phyloP scores from a whole-genome alignment of 2,797 vertebrate genomes.

The Margarornis squamiger region DNA sequence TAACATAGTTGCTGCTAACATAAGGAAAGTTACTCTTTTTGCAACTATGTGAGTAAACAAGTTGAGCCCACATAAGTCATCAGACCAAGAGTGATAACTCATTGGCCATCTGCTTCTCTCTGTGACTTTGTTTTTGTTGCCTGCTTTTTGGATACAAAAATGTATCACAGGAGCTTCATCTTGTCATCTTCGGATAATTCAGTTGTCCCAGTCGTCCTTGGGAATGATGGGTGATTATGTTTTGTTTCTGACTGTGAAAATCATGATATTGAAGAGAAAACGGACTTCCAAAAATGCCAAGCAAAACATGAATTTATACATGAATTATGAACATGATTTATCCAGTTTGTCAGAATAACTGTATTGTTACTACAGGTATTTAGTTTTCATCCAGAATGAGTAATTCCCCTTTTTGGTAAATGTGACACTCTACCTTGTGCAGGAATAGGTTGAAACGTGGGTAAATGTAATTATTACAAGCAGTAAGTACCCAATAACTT shows the following conservation, averaged over 20 bases:
- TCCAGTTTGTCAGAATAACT: background rate
- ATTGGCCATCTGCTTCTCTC: slow-evolving; percentile 68
- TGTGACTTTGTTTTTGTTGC: slow-evolving; percentile 46
- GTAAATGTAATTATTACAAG: background rate
- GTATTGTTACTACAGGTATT: background rate
- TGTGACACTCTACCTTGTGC: background rate
- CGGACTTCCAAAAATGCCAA: background rate
- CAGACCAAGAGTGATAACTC: slow-evolving; percentile 52
- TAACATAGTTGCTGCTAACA: slow-evolving; percentile 8
- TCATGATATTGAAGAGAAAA: background rate
- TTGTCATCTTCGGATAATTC: background rate
- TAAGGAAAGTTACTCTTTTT: slow-evolving; percentile 14
- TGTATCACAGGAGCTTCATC: slow-evolving; percentile 18
- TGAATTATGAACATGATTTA: background rate
- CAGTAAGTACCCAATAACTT: background rate
- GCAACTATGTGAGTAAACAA: slow-evolving; percentile 52
- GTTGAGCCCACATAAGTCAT: slow-evolving; percentile 57
- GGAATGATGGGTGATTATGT: background rate
- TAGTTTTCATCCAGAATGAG: background rate
- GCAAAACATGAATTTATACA: background rate
- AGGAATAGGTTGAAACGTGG: background rate
- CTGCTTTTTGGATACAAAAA: background rate
- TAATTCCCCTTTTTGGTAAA: background rate
- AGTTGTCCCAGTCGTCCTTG: background rate
- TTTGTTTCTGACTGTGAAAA: background rate